Conservation (phyloP, 2,888 invertebrate genomes). For the Eupithecia exiguata region DNA sequence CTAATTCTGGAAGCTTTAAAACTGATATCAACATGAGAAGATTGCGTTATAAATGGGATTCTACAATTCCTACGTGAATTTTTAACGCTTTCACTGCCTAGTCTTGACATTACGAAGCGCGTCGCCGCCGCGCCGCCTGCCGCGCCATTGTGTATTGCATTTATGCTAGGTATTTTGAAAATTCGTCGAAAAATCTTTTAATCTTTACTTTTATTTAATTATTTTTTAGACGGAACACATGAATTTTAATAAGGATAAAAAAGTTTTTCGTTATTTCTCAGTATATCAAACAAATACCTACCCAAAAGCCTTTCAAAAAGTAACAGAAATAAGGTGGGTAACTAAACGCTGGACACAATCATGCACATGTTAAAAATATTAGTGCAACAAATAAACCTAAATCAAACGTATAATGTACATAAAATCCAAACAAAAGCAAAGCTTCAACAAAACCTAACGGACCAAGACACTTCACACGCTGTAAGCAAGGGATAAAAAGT, state of each 20-base stretch:
- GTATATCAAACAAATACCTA: not conserved
- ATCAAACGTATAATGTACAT: too few species aligned
- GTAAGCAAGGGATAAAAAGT: conserved; percentile 73
- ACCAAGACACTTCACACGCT: conserved; percentile 58
- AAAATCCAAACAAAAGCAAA: conserved; percentile 10
- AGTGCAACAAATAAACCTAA: too few species aligned
- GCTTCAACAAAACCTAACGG: conserved; percentile 52
- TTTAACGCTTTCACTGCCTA: not conserved
- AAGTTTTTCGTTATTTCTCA: not conserved
- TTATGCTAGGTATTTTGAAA: not conserved
- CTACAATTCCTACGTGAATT: not conserved
- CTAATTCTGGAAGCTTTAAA: not conserved
- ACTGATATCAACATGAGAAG: not conserved
- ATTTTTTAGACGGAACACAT: not conserved
- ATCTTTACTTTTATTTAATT: not conserved
- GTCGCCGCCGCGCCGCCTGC: too few species aligned
- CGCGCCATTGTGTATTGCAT: not conserved
- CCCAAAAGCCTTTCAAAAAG: not conserved
- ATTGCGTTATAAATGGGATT: not conserved
- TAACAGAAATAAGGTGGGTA: not conserved
- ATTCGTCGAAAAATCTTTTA: not conserved
- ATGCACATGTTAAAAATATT: too few species aligned
- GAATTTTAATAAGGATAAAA: too few species aligned
- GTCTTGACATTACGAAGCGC: not conserved
- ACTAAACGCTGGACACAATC: too few species aligned